These are phyloP conservation scores for Phaethon lepturus DNA, from an alignment of 2,113 vertebrate species.

Conservation along the genomic window DNA sequence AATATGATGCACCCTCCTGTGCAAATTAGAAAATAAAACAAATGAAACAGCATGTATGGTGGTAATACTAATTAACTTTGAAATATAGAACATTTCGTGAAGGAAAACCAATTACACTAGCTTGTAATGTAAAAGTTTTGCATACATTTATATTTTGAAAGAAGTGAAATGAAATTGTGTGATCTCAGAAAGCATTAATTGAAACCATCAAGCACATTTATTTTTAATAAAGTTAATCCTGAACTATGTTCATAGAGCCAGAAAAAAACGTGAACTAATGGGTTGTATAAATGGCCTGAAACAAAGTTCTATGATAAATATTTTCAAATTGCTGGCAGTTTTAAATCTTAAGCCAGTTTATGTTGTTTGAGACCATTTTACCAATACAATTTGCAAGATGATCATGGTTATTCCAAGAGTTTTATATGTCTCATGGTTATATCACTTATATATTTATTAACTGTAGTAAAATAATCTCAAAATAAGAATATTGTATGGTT, in stretches of 20 bases:
- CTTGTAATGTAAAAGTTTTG: neutral
- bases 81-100: neutral
- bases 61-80: neutral
- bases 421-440: neutral
- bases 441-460: neutral
- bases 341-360: neutral
- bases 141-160: neutral
- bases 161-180: neutral
- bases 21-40: conserved; percentile 8
- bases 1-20: neutral
- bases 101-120: neutral
- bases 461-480: neutral
- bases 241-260: neutral
- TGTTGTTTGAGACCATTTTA: neutral
- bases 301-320: neutral
- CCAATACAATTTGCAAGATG: neutral
- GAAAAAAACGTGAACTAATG: neutral
- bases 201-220: neutral
- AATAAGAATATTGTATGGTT: neutral
- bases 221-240: neutral
- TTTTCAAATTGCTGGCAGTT: neutral
- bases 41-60: neutral
- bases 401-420: neutral
- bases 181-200: neutral
- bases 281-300: neutral